Evolutionary conservation across 2,113 vertebrate species (phyloP), one percentile per base, ranked within the genome.

Genomic region (human (Homo sapiens)): DNA sequence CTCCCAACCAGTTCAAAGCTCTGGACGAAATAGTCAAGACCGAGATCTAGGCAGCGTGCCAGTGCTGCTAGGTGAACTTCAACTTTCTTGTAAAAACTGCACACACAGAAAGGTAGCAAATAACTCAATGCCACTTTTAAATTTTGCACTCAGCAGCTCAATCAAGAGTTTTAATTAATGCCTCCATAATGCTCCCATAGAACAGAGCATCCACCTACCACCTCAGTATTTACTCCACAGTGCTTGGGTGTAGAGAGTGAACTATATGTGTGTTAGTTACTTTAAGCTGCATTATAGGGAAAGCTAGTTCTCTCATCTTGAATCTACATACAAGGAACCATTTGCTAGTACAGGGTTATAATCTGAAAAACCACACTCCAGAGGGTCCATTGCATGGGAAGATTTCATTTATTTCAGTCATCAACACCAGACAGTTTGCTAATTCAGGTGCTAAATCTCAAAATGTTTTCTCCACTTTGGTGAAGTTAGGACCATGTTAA

Each of bases 1-100:
- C 92, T 95, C 95, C 72, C 85, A 38, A 70, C 40, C 55, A 94
- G 72, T 95, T 94, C 82, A 94, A 97, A 84, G 91, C 75, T 84
- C 76, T 66, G 25, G 55, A 52, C 52, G 35, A 73, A 90, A 64
- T 0, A 50, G 35, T 45, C 25, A 70, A 61, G 92, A 78, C 57
- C 87, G 55, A 35, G 61, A 55, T 82, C 75, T 40, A 59, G 93
- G 92, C 82, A 27, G 9, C 0, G 8, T 59, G 89, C 73, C 93
- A 97, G 23, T 3, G 14, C 75, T 75, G 85, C 78, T 76, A 93
- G 30, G 50, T 8, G 18, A 27, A 16, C 70, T 68, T 94, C 80
- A 80, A 50, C 43, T 92, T 90, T 84, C 72, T 25, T 23, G 27
- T 12, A 81, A 84, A 90, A 84, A 20, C 81, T 57, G 40, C 22